phyloP scores from a whole-genome alignment of 1,140 invertebrate genomes.

The Heliothis subflexa region DNA sequence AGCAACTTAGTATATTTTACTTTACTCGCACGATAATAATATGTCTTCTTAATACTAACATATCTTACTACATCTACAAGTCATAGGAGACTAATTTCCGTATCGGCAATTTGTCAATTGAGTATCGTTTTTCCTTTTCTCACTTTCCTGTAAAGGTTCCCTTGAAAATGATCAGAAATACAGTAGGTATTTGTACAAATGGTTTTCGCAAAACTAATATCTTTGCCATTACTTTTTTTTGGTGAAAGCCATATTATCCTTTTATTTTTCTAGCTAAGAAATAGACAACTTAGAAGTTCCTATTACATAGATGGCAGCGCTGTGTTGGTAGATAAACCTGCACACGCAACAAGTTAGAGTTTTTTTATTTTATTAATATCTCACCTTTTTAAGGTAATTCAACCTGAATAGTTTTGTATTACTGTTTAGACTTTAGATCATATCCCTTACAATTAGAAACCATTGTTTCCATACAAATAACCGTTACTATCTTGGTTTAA shows the following conservation, averaged over 20 bases:
- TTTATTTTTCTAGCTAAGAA: no score
- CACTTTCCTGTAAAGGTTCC: neutral
- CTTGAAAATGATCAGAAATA: neutral
- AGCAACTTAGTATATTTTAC: neutral
- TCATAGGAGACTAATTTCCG: constrained; percentile 10
- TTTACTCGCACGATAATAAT: neutral
- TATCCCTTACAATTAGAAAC: no score
- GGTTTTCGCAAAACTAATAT: neutral
- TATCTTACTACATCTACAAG: neutral
- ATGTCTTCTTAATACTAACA: neutral
- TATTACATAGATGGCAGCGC: no score
- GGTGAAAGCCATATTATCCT: neutral
- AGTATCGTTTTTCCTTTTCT: neutral
- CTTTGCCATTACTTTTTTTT: neutral
- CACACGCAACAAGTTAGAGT: no score
- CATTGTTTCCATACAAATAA: no score
- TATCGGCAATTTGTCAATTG: constrained; percentile 23
- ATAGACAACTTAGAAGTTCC: no score
- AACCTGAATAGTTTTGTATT: no score
- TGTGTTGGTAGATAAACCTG: no score
- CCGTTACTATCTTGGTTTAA: no score
- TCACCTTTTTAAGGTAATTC: no score
- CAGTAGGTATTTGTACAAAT: neutral
- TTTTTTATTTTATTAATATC: no score
- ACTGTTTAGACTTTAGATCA: no score